Conservation (phyloP, 1,140 invertebrate species). For the Pseudomyrmex sp. region DNA sequence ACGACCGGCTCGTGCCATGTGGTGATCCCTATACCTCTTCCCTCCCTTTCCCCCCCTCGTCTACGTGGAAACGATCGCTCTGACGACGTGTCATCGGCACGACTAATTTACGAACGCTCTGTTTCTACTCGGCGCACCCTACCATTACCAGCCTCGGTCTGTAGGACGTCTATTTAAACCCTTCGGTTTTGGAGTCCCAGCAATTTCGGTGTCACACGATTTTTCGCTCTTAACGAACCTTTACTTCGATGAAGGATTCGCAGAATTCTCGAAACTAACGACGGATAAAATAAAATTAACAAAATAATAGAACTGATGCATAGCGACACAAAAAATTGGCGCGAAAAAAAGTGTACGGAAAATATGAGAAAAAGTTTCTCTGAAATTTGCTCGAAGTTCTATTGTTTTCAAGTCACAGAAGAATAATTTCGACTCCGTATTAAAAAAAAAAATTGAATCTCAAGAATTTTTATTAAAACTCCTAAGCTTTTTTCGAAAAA, state of each 20-base stretch:
- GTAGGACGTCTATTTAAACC: constrained; percentile 7
- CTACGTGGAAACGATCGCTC: constrained; percentile 71
- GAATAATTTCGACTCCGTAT: neutral
- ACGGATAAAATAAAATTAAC: neutral
- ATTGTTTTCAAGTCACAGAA: neutral
- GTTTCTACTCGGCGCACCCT: neutral
- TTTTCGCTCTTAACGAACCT: neutral
- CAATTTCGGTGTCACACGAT: neutral
- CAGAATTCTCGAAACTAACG: neutral
- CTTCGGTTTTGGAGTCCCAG: neutral
- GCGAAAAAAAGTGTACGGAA: no score
- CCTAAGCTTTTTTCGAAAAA: neutral
- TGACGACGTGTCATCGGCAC: constrained; percentile 77
- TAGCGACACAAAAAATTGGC: no score
- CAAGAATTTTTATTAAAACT: no score
- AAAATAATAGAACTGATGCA: no score
- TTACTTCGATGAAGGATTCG: neutral
- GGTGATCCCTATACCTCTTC: constrained; percentile 60
- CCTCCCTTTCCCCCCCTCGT: constrained; percentile 40
- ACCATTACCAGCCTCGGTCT: neutral
- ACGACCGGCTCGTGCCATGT: constrained; percentile 79
- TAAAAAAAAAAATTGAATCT: no score
- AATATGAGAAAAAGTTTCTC: neutral
- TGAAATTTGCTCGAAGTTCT: neutral
- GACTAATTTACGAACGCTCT: constrained; percentile 76